Evolutionary conservation across 2,888 invertebrate genomes (phyloP).

Genomic region (Toxonevra muliebris): DNA sequence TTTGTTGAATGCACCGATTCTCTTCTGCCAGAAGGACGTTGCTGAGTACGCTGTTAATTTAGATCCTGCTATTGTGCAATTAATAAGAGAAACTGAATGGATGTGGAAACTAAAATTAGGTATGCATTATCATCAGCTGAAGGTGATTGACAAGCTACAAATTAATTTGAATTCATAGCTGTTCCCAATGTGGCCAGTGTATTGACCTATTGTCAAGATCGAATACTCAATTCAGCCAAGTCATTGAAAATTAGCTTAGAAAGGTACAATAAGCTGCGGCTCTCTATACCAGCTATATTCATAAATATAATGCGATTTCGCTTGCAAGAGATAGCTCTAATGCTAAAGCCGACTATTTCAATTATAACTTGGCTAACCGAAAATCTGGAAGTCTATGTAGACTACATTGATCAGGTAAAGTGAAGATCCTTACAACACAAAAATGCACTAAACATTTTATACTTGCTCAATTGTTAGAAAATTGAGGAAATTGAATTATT

Average conservation of each 20-base stretch:
- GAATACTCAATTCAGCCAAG: slow-evolving; percentile 72
- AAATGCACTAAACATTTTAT: too few relatives aligned
- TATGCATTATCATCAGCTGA: slow-evolving; percentile 55
- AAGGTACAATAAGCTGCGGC: slow-evolving; percentile 70
- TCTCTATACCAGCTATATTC: slow-evolving; percentile 67
- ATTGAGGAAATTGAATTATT: slow-evolving; percentile 50
- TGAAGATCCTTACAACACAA: background rate
- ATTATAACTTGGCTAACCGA: slow-evolving; percentile 85
- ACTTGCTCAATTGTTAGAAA: slow-evolving; percentile 41
- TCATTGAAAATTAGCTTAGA: slow-evolving; percentile 71
- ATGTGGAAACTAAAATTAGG: slow-evolving; percentile 79
- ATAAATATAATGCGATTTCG: slow-evolving; percentile 75
- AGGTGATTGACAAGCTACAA: too few relatives aligned
- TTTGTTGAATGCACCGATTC: slow-evolving; percentile 74
- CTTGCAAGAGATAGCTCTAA: slow-evolving; percentile 74
- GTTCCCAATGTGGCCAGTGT: slow-evolving; percentile 82
- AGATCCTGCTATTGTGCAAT: slow-evolving; percentile 75
- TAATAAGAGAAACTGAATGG: slow-evolving; percentile 82
- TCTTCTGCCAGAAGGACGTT: slow-evolving; percentile 71
- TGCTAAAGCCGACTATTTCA: slow-evolving; percentile 79
- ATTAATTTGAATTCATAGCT: slow-evolving; percentile 57
- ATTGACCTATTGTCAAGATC: slow-evolving; percentile 77
- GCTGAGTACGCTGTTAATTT: slow-evolving; percentile 78
- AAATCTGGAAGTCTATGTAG: slow-evolving; percentile 60
- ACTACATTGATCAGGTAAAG: slow-evolving; percentile 68